A percentile compares a stretch with the other conserved stretches of the same genome.
Evolutionary conservation across 2,888 invertebrate genomes (phyloP).

Genomic region (Drosophila falleni): DNA sequence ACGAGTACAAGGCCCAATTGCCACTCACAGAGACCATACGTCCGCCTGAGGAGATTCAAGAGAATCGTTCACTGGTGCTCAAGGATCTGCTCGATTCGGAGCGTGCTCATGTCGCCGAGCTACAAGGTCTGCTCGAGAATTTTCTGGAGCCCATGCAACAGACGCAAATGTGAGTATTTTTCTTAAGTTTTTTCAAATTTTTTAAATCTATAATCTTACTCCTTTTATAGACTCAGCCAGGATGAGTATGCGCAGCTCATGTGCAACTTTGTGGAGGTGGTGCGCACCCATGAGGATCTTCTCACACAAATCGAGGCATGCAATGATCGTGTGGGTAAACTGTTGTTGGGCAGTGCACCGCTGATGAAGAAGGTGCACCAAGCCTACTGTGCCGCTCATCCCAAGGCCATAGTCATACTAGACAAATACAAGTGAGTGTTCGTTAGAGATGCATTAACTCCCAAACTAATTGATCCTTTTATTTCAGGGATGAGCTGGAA

Average conservation of each 20-base stretch:
- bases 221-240: slow-evolving; percentile 89
- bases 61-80: slow-evolving; percentile 93
- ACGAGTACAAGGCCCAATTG: slow-evolving; percentile 90
- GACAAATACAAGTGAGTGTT: slow-evolving; percentile 94
- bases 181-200: too few species aligned
- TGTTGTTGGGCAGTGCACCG: slow-evolving; percentile 94
- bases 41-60: slow-evolving; percentile 90
- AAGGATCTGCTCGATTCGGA: slow-evolving; percentile 97
- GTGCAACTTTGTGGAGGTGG: slow-evolving; percentile 95
- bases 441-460: too few species aligned
- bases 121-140: slow-evolving; percentile 93
- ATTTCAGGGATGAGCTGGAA: slow-evolving; percentile 91
- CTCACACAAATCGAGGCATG: slow-evolving; percentile 92
- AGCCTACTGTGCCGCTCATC: slow-evolving; percentile 96
- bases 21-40: slow-evolving; percentile 88
- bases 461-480: background rate
- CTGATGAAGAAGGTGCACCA: slow-evolving; percentile 94
- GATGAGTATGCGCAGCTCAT: slow-evolving; percentile 95
- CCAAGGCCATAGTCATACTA: slow-evolving; percentile 96
- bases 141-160: slow-evolving; percentile 95
- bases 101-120: slow-evolving; percentile 94
- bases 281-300: slow-evolving; percentile 93
- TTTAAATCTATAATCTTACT: too few species aligned
- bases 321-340: slow-evolving; percentile 94
- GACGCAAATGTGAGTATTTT: slow-evolving; percentile 91